Evolutionary conservation across 2,888 invertebrate species (phyloP).

Genomic region (Habrosyne pyritoides): DNA sequence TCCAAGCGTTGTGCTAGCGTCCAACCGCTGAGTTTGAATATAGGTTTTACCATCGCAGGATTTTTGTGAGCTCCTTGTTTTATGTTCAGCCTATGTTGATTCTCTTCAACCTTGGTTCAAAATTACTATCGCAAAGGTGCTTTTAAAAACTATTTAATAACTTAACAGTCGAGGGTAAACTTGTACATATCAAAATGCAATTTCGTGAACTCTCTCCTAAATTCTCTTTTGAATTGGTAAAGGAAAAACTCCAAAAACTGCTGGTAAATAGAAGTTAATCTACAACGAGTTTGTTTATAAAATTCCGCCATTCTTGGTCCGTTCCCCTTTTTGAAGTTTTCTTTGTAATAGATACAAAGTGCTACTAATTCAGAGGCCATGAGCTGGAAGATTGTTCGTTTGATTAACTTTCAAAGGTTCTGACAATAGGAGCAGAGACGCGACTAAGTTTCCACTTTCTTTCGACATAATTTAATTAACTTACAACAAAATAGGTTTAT

Average conservation of each 20-base stretch:
- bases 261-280: conserved; percentile 33
- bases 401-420: conserved; percentile 53
- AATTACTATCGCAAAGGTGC: too few relatives aligned
- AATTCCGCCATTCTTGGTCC: conserved; percentile 27
- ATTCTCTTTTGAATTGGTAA: not conserved
- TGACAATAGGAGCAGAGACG: conserved; percentile 17
- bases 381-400: conserved; percentile 58
- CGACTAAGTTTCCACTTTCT: conserved; percentile 23
- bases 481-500: not conserved
- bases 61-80: too few relatives aligned
- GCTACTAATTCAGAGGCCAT: conserved; percentile 50
- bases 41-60: too few relatives aligned
- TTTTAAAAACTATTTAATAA: not conserved
- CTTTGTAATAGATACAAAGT: conserved; percentile 57
- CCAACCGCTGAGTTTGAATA: too few relatives aligned
- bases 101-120: too few relatives aligned
- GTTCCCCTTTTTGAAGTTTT: conserved; percentile 44
- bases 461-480: conserved; percentile 4
- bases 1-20: too few relatives aligned
- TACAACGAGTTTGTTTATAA: conserved; percentile 38
- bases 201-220: not conserved
- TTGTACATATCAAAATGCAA: not conserved
- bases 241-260: not conserved
- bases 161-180: not conserved
- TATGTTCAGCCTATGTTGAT: too few relatives aligned